A percentile compares a stretch with the other conserved stretches of the same genome.
phyloP scores from a whole-genome alignment of 2,113 vertebrate species.

The Pica pica region DNA sequence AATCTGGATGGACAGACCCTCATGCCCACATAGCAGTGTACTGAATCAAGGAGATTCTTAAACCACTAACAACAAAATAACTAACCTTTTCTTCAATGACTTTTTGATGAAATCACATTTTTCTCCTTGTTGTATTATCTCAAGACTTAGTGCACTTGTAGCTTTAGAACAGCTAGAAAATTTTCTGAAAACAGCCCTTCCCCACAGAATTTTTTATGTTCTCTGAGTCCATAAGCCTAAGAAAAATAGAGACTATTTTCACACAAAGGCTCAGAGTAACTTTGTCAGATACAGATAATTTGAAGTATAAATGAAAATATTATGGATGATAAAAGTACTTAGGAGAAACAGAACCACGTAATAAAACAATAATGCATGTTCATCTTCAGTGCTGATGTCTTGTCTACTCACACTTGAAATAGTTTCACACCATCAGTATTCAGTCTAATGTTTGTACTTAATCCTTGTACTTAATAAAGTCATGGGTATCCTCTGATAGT shows the following conservation, averaged over 20 bases:
- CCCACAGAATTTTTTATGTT: background rate
- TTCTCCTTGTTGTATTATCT: background rate
- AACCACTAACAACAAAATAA: background rate
- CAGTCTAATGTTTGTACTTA: background rate
- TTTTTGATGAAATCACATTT: background rate
- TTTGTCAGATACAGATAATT: background rate
- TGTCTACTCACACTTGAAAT: background rate
- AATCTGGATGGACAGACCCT: background rate
- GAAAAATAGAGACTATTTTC: background rate
- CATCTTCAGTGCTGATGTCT: background rate
- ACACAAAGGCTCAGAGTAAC: background rate
- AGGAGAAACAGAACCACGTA: background rate
- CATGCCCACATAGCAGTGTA: accelerated
- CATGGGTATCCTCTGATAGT: background rate
- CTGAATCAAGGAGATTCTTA: background rate
- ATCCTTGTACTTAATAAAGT: background rate
- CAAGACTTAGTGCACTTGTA: background rate
- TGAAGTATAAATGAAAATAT: background rate
- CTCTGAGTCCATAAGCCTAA: background rate
- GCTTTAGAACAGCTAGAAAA: background rate
- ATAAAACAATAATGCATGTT: background rate
- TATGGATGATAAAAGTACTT: background rate
- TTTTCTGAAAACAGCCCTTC: background rate
- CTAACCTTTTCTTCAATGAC: background rate
- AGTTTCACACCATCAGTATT: background rate